Evolutionary conservation across 2,888 invertebrate species (phyloP), one percentile per base, ranked within the genome.

Genomic region (Notodonta dromedarius): DNA sequence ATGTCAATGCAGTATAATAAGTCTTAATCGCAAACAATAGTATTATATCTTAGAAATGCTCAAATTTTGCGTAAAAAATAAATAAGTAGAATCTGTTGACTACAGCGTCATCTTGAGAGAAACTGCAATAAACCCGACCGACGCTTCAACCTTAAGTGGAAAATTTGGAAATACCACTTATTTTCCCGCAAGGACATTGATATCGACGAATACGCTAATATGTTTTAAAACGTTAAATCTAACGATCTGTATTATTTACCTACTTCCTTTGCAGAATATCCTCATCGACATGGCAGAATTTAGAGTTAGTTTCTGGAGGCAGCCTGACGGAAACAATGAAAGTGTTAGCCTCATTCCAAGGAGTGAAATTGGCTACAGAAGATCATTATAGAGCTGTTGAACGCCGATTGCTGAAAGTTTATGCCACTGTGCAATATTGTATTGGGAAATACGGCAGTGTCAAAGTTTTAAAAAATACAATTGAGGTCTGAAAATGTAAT

Each of bases 381-480:
- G 94, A 95, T 53, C 97, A 98, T 87, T 95, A 96, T 62, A 93
- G 94, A 77, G 97, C 97, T 11, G 93, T 98, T 53, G 97, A 98
- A 83, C 91, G 97, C 69, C 93, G 98, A 81, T 85, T 98, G 50
- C 87, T 96, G 58, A 95, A 96, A 71, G 91, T 98, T 53, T 96
- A 96, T 85, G 96, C 97, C 12, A 95, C 96, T 58, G 95, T 98
- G 56, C 96, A 97, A 84, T 95, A 95, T 83, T 98, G 98, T 85
- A 94, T 96, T 78, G 94, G 93, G 61, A 94, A 93, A 79, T 87
- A 94, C 76, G 95, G 95, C 56, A 94, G 94, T 72, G 81, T 86
- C 56, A 91, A 88, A 76, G 92, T 93, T 59, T 84, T 92, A 58
- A 88, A 82, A 78, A 83, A 78, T 74, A 55, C 11, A 55, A 3